A percentile compares a stretch with the other conserved stretches of the same genome.
Conservation (phyloP, 1,140 invertebrate species). For the Macrocentrus cingulum region DNA sequence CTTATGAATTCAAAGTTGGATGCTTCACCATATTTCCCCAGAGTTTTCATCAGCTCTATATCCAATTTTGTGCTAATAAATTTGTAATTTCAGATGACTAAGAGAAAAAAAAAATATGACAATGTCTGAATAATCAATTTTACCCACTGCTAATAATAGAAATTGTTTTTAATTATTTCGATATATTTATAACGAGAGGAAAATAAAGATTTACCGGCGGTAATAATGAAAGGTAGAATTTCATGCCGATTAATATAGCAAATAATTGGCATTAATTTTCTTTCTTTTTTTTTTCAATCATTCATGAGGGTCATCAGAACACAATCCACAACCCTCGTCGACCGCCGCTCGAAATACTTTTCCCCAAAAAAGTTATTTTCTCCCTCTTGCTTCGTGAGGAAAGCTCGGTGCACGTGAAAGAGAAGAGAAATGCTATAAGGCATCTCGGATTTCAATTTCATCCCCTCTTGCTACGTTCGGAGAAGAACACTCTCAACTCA, state of each 20-base stretch:
- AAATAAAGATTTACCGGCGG: too few relatives aligned
- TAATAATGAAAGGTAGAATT: background rate
- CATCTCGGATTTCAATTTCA: constrained; percentile 55
- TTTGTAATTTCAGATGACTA: too few relatives aligned
- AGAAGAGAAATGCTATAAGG: constrained; percentile 27
- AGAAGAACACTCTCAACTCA: constrained; percentile 49
- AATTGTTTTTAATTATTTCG: too few relatives aligned
- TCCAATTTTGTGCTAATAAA: too few relatives aligned
- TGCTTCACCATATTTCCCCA: too few relatives aligned
- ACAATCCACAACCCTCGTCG: background rate
- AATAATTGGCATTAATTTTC: constrained; percentile 4
- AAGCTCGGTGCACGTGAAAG: too few relatives aligned
- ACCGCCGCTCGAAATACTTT: constrained; percentile 51
- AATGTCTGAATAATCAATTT: too few relatives aligned
- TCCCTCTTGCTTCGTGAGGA: constrained; percentile 6
- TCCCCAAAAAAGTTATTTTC: constrained; percentile 32
- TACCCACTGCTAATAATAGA: too few relatives aligned
- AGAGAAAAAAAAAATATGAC: too few relatives aligned
- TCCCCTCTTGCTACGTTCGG: constrained; percentile 21
- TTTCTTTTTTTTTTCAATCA: background rate
- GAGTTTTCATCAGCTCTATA: too few relatives aligned
- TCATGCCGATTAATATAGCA: background rate
- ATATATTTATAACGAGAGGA: too few relatives aligned
- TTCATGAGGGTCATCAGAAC: constrained; percentile 7
- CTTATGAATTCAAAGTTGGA: too few relatives aligned